A percentile compares a stretch with the other conserved stretches of the same genome.
phyloP scores from a whole-genome alignment of 2,113 vertebrate species.

The Calyptommatus sinebrachiatus region DNA sequence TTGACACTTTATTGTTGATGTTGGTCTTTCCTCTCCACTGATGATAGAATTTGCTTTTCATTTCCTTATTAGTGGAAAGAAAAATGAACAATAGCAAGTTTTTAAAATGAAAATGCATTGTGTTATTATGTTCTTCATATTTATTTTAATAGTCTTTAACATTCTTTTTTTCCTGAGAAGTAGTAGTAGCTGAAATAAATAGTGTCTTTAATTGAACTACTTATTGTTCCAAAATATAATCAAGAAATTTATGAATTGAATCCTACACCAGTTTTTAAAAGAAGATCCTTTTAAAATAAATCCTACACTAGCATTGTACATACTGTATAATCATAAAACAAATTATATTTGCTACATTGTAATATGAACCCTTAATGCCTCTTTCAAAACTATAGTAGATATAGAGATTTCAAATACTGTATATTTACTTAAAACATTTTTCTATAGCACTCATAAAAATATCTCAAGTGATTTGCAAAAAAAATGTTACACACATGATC shows the following conservation, averaged over 20 bases:
- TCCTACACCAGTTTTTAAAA: too few species aligned
- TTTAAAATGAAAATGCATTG: neutral
- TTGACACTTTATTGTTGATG: neutral
- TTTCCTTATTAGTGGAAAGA: neutral
- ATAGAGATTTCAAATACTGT: too few species aligned
- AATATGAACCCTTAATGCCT: too few species aligned
- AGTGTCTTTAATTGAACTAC: neutral
- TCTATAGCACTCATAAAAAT: too few species aligned
- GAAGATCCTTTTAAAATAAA: neutral
- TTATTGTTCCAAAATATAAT: neutral
- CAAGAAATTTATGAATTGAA: fast-evolving
- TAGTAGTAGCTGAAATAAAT: neutral
- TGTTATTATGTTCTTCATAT: neutral
- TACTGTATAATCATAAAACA: fast-evolving
- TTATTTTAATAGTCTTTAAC: neutral
- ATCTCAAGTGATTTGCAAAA: too few species aligned
- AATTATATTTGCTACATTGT: neutral
- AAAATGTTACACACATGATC: fast-evolving
- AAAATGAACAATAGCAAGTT: neutral
- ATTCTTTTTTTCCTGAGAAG: neutral
- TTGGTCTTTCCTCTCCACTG: neutral
- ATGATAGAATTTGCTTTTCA: neutral
- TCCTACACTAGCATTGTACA: neutral
- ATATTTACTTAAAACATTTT: too few species aligned
- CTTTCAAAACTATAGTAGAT: too few species aligned